Evolutionary conservation across 2,797 vertebrate species (phyloP).

Genomic region (Muscicapa striata): DNA sequence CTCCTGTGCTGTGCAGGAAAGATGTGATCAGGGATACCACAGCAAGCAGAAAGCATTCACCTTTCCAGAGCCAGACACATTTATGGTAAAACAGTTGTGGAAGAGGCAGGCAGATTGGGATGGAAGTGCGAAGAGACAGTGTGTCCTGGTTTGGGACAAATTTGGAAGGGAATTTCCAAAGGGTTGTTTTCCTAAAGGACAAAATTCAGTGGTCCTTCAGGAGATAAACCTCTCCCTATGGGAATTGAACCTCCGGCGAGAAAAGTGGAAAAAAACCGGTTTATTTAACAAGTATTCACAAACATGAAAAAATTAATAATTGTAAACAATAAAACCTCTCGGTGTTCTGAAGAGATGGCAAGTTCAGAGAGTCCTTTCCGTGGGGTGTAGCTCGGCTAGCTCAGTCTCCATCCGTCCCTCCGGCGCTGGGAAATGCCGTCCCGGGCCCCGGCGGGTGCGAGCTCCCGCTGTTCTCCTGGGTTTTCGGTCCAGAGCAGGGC

Average conservation of each 20-base stretch:
- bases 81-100: neutral
- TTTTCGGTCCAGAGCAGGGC: neutral
- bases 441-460: fast-evolving
- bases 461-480: neutral
- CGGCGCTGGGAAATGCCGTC: too few relatives aligned
- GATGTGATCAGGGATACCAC: neutral
- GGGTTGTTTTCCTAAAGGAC: neutral
- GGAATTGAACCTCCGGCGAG: neutral
- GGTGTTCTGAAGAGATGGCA: neutral
- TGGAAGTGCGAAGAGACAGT: neutral
- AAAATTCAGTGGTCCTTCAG: neutral
- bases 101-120: neutral
- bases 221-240: neutral
- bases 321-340: neutral
- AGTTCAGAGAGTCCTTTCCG: neutral
- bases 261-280: neutral
- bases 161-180: neutral
- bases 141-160: neutral
- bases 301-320: too few relatives aligned
- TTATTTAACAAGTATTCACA: neutral
- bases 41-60: neutral
- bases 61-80: neutral
- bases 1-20: neutral
- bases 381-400: neutral
- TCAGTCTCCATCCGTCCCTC: neutral